Base-by-base conservation (phyloP, 1,140 invertebrate species). In the Wasmannia auropunctata region DNA sequence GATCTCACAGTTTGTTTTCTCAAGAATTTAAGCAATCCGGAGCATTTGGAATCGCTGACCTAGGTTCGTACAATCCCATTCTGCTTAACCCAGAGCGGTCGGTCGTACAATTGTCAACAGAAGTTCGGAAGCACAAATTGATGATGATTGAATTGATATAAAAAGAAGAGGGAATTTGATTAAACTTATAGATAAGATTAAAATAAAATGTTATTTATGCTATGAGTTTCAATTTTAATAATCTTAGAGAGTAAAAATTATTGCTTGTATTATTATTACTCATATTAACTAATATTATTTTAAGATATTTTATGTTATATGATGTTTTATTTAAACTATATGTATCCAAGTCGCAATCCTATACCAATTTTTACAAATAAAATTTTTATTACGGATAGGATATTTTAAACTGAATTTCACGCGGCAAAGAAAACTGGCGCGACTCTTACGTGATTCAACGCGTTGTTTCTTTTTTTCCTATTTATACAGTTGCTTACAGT, bases 1-100 rank as follows among this genome's bases (percentile, higher is more conserved):
- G 37, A 22, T 63, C 58, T 40, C n/a, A 51, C 14, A 58, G 85
- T 84, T 86, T 86, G 85, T 84, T 86, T 86, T 84, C 85, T 84
- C 67, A 86, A 86, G 79, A 86, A 80, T 86, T 86, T 86, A 84
- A 84, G 67, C 85, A 84, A 86, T 86, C 60, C 37, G 62, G 60
- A 74, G 70, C 79, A 84, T 65, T 51, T 49, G 16, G 25, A 86
- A 86, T 83, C 69, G 85, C 79, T 86, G 85, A 86, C 67, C 85
- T 58, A 86, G 37, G 85, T 65, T 86, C 28, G 28, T 74, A 67
- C 60, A 67, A 84, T 75, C 63, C 49, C 37, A 65, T 74, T 81
- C 49, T 74, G 60, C 28, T 86, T 86, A 86, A 84, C 25, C 25
- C 22, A 56, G 22, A 40, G 10, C 79, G 37, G 40, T 46, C 46